Base-by-base conservation (phyloP, 1,140 invertebrate genomes). In the Cyclina sinensis region DNA sequence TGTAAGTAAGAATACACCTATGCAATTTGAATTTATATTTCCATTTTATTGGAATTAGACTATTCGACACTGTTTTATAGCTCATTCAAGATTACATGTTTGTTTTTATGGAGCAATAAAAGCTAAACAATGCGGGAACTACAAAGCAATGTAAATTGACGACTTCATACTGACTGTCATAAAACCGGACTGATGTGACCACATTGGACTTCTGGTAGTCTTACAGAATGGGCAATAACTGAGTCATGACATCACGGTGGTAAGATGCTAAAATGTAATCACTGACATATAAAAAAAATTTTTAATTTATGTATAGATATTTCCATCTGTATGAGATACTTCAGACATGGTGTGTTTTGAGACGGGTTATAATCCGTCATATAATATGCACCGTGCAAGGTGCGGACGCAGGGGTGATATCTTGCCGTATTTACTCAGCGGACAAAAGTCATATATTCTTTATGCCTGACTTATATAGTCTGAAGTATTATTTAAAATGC, bases 21-120 rank as follows among this genome's bases (percentile, higher is more conserved):
- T 84, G 82, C 48, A 84, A 73, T 84, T 84, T 84, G 46, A 84
- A 84, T 73, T 84, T 73, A 48, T 51, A 73, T 73, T 84, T 51
- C 46, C 46, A 54, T 73, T 84, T 73, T 84, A 51, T 84, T 74
- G 43, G 65, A 73, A 65, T 84, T 73, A 70, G 43, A 73, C 62
- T 74, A 51, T 48, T 48, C 65, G 59, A 73, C 65, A 30, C 46
- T 5, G 32, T 48, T 83, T 84, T 73, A 73, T 84, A 48, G 39
- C 68, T 27, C 27, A 37, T 35, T 21, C 59, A 12, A 73, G 82
- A 84, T 84, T 84, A 84, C 65, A 74, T 51, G 62, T 84, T 84
- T 73, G 24, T 54, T 73, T 84, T 84, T 84, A 84, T 84, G 39
- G 32, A 35, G 32, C 48, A 65, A 73, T 84, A 84, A 84, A 84